Base-by-base conservation (phyloP, 2,797 vertebrate species). In the Malurus leucopterus region DNA sequence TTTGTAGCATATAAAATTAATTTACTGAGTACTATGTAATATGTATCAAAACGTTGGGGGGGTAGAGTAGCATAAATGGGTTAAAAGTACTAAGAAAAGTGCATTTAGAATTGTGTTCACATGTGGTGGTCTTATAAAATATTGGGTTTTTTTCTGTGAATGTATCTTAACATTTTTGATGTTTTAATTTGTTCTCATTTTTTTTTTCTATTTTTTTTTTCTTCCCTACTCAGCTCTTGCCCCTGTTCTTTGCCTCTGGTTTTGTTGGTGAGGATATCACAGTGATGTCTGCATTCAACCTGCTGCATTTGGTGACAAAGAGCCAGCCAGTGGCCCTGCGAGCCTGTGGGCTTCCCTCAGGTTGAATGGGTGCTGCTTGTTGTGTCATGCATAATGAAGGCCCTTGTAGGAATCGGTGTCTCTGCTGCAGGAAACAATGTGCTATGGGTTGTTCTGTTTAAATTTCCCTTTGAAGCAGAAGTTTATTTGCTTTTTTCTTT, bases 231-330 rank as follows among this genome's bases (percentile, higher is more conserved):
- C 97, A 98, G 97, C 97, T 97, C 96, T 98, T 97, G 97, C 96
- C 95, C 96, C 97, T 96, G 96, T 95, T 97, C 95, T 98, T 97
- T 98, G 97, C 97, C 96, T 97, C 96, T 97, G 92, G 95, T 97
- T 97, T 96, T 97, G 96, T 97, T 97, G 97, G 96, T 97, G 96
- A 98, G 97, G 96, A 97, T 96, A 97, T 97, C 97, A 97, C 98
- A 98, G 98, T 97, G 98, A 99, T 99, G 99, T 99, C 99, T 96
- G 99, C 99, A 96, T 99, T 99, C 98, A 99, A 99, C 98, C 98
- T 99, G 95, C 99, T 99, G 97, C 99, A 99, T 97, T 98, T 99
- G 98, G 98, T 99, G 98, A 98, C 98, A 98, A 99, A 99, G 98
- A 98, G 98, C 98, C 98, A 99, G 98, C 99, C 99, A 96, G 98